Base-by-base conservation (phyloP, 2,113 vertebrate species). In the Zosterops borbonicus region DNA sequence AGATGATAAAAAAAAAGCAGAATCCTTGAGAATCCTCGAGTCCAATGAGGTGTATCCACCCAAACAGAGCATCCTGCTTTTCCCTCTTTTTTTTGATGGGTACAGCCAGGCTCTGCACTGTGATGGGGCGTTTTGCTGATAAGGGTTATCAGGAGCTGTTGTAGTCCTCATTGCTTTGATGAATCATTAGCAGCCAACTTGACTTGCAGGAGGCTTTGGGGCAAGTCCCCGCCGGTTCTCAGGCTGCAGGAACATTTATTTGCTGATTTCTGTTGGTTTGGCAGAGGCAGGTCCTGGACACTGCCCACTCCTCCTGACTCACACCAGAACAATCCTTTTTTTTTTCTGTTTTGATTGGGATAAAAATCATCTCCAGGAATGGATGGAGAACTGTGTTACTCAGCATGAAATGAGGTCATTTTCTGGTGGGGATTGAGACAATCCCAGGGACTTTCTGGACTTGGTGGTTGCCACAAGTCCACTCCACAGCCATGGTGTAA, bases 341-440 rank as follows among this genome's bases (percentile, higher is more conserved):
- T 5, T 56, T 23, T 58, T 49, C 62, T 55, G 9, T 16, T 68
- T 55, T 2, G n/a, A 4, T 33, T 24, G 39, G 22, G 29, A 18
- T 67, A 5, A 64, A 64, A 52, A 41, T 64, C 75, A 22, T 21
- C 58, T 49, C 56, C 39, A 42, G 23, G 47, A 8, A 2, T 2
- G 25, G 44, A 27, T 13, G 62, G 89, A 41, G 65, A 35, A 1
- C 16, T 2, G 14, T 0, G 0, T 15, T 42, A 10, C 12, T 33
- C 29, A 92, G 25, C 7, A 4, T 0, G 31, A 46, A 81, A 75
- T n/a, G 8, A 22, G 52, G 47, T 5, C 0, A 2, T 39, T 75
- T 55, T 37, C 21, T 8, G 7, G 39, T 0, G 2, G 39, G 21
- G 22, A 29, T 33, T 14, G 60, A 63, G 44, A 33, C 27, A 65